Base-by-base conservation (phyloP, 2,797 vertebrate genomes). In the Gymnoscopelus braueri region DNA sequence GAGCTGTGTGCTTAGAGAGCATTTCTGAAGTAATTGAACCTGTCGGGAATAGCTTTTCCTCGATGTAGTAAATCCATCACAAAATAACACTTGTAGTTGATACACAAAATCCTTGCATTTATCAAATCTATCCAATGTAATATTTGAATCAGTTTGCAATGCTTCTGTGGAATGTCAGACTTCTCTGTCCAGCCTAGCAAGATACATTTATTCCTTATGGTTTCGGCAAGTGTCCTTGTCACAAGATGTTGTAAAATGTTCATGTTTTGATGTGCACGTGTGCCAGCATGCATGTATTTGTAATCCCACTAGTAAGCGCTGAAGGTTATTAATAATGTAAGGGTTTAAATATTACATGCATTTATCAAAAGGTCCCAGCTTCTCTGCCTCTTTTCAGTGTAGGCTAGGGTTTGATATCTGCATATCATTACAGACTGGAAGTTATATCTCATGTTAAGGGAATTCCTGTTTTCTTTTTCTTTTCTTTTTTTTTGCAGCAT, bases 1-100 rank as follows among this genome's bases (percentile, higher is more conserved):
- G 64, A 80, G 87, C 85, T 65, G 87, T 88, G 82, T 88, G 85
- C 81, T 89, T 77, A 62, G 50, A 74, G 81, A 80, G 85, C 74
- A 84, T 87, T 88, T 89, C 69, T 62, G 48, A 83, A 79, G 79
- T 87, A 90, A 91, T 88, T 88, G 85, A 92, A 84, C 84, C 83
- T 69, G 77, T 80, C 72, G 88, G 86, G 84, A 89, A 80, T 78
- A 82, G 82, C 44, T 10, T 70, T 65, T 54, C 63, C 15, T 56
- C 74, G 67, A 77, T 67, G 64, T 69, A 74, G 68, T 64, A 60
- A 19, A 15, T 19, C 58, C 29, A 15, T n/a, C 32, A 60, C 5
- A 6, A 54, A 15, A 23, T 7, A 0, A 23, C 14, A n/a, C 9
- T 54, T 53, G 51, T 52, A 6, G n/a, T n/a, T n/a, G n/a, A 23